A percentile compares a stretch with the other conserved stretches of the same genome.
Evolutionary conservation across 2,113 vertebrate genomes (phyloP).

Genomic region (Excalfactoria chinensis): DNA sequence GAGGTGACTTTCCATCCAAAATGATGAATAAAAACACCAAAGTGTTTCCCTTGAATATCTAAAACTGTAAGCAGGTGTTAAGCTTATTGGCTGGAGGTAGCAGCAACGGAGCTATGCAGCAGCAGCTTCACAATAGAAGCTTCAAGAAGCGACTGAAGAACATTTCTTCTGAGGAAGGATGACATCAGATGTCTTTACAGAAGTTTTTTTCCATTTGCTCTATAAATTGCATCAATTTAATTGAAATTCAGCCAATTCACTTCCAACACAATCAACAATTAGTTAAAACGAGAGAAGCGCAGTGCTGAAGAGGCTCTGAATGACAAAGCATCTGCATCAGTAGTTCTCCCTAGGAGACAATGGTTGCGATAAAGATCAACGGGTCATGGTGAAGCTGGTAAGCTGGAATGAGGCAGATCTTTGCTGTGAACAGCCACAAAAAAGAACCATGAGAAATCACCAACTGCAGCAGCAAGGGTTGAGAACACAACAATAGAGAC

Average conservation of each 20-base stretch:
- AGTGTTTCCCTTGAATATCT: conserved; percentile 23
- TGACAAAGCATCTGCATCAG: conserved; percentile 53
- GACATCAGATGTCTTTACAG: conserved; percentile 47
- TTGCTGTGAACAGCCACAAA: not conserved
- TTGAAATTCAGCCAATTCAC: conserved; percentile 43
- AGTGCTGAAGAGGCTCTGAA: conserved; percentile 16
- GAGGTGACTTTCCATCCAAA: not conserved
- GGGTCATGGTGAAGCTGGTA: not conserved
- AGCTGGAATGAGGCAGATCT: not conserved
- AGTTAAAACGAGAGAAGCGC: conserved; percentile 10
- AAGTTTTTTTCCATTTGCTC: conserved; percentile 43
- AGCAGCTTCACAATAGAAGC: conserved; percentile 29
- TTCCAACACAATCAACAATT: conserved; percentile 20
- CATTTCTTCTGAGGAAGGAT: conserved; percentile 40
- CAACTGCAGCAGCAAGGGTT: not conserved
- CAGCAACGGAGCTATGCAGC: conserved; percentile 30
- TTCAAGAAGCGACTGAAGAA: conserved; percentile 33
- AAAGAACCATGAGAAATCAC: not conserved
- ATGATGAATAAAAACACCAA: not conserved
- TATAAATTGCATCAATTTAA: conserved; percentile 51
- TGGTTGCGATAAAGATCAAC: not conserved
- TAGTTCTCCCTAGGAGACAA: conserved; percentile 39
- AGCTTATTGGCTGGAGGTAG: not conserved
- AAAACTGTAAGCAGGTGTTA: not conserved
- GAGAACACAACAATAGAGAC: conserved; percentile 68